Evolutionary conservation across 2,888 invertebrate species (phyloP).

Genomic region (Myathropa florea): DNA sequence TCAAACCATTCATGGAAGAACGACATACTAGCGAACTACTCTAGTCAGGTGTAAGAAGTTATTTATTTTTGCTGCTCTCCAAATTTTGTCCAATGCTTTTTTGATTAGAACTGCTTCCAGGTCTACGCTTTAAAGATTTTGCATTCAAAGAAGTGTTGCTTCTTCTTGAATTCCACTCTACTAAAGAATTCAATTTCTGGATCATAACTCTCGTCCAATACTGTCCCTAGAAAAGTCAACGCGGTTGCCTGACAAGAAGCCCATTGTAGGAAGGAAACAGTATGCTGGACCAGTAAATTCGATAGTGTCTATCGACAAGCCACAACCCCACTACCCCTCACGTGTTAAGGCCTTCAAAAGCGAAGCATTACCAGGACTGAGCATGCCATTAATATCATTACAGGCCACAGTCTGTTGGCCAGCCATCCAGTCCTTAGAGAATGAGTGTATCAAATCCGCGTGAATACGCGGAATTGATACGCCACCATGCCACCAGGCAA

Average conservation of each 20-base stretch:
- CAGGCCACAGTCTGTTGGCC: slow-evolving; percentile 37
- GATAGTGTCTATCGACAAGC: slow-evolving; percentile 67
- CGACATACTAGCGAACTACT: too few species aligned
- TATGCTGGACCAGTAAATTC: slow-evolving; percentile 58
- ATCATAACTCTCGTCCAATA: slow-evolving; percentile 5
- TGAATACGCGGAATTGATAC: slow-evolving; percentile 67
- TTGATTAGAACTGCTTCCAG: too few species aligned
- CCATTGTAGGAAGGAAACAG: slow-evolving; percentile 60
- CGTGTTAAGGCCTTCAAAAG: slow-evolving; percentile 10
- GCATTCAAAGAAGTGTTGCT: too few species aligned
- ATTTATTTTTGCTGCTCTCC: too few species aligned
- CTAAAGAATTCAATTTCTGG: too few species aligned
- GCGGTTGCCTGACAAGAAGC: slow-evolving; percentile 55
- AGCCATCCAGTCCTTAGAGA: slow-evolving; percentile 7
- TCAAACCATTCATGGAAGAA: too few species aligned
- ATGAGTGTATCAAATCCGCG: slow-evolving; percentile 67
- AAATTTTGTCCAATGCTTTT: too few species aligned
- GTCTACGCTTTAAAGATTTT: too few species aligned
- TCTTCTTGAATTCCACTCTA: too few species aligned
- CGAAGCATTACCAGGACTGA: slow-evolving; percentile 32
- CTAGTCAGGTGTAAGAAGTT: too few species aligned
- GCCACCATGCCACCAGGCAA: slow-evolving; percentile 29
- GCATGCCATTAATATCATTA: slow-evolving; percentile 70
- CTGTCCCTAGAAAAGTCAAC: slow-evolving; percentile 20
- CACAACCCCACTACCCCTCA: slow-evolving; percentile 37